phyloP scores from a whole-genome alignment of 2,888 invertebrate genomes.

The Alentia gelatinosa region DNA sequence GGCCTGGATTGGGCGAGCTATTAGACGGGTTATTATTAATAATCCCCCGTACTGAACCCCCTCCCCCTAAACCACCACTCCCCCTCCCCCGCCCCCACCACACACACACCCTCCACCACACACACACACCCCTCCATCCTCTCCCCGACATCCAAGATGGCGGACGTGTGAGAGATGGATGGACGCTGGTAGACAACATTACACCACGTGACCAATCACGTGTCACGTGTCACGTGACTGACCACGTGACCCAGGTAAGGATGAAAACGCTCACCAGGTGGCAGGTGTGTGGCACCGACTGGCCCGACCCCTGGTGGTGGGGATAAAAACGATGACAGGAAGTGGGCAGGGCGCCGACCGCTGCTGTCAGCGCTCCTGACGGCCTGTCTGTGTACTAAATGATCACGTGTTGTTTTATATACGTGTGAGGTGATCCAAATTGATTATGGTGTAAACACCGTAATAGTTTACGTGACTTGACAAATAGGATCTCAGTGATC shows the following conservation, averaged over 20 bases:
- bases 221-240: not conserved
- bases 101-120: not conserved
- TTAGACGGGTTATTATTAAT: conserved; percentile 45
- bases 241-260: not conserved
- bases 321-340: no score
- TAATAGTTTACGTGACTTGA: no score
- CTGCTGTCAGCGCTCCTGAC: no score
- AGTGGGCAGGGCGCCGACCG: no score
- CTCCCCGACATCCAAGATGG: not conserved
- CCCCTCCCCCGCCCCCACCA: not conserved
- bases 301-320: no score
- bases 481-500: no score
- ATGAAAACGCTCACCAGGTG: not conserved
- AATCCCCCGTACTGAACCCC: not conserved
- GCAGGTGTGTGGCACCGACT: no score
- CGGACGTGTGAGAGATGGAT: not conserved
- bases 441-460: no score
- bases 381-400: no score
- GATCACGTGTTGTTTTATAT: no score
- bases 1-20: conserved; percentile 9
- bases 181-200: not conserved
- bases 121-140: not conserved
- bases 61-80: not conserved
- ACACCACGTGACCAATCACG: not conserved
- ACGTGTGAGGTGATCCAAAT: no score